phyloP scores from a whole-genome alignment of 1,140 invertebrate species.

The Luehdorfia chinensis region DNA sequence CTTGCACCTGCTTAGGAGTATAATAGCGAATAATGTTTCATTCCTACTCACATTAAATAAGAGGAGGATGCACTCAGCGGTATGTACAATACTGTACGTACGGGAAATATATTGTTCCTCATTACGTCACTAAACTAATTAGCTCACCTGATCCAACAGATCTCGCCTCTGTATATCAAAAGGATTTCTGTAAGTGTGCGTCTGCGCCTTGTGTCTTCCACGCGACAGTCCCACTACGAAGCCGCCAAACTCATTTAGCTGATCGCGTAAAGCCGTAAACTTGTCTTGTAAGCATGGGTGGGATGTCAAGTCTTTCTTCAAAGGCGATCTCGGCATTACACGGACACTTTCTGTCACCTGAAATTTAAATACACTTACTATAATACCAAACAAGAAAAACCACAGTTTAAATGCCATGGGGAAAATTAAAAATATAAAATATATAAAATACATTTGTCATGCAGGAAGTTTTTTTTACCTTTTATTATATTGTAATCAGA shows the following conservation, averaged over 20 bases:
- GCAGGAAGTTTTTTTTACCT: no score
- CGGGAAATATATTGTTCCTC: no score
- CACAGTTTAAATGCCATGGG: no score
- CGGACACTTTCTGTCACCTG: constrained; percentile 83
- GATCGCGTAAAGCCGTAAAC: constrained; percentile 87
- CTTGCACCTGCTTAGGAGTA: no score
- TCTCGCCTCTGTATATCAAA: constrained; percentile 95
- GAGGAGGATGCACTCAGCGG: no score
- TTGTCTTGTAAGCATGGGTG: constrained; percentile 90
- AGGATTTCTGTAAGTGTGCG: constrained; percentile 94
- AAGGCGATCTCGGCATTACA: constrained; percentile 81
- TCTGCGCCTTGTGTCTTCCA: constrained; percentile 78
- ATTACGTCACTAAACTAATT: no score
- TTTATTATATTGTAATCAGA: no score
- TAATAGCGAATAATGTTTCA: no score
- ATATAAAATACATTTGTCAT: no score
- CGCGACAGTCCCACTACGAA: constrained; percentile 86
- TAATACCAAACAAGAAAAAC: background rate
- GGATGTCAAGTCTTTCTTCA: constrained; percentile 87
- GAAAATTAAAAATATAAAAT: no score
- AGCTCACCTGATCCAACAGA: constrained; percentile 88
- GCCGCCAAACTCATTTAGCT: constrained; percentile 91
- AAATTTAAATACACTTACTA: constrained; percentile 27
- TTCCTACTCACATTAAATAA: no score
- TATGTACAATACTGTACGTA: no score